Percentiles rank a stretch among this genome's conserved stretches.
Conservation (phyloP, 2,797 vertebrate genomes). For the Cottoperca gobio region DNA sequence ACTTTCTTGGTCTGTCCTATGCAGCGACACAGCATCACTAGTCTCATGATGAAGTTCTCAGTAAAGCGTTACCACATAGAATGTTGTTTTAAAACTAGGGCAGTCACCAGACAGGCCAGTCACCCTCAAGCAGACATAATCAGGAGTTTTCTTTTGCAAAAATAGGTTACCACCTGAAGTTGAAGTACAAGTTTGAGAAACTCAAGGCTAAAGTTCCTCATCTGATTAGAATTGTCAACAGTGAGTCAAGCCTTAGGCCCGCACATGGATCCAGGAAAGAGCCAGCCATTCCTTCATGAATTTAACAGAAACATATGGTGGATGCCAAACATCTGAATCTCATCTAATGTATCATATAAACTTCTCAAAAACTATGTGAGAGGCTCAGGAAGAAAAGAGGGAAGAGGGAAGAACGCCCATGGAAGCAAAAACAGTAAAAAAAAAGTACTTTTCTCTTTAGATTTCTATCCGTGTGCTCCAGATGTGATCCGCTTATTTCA, state of each 20-base stretch:
- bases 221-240: slow-evolving; percentile 11
- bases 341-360: slow-evolving; percentile 24
- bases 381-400: not conserved
- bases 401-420: not conserved
- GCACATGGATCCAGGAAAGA: slow-evolving; percentile 7
- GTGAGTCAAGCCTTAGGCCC: not conserved
- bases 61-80: slow-evolving; percentile 39
- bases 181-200: slow-evolving; percentile 16
- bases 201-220: slow-evolving; percentile 10
- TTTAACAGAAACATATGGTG: slow-evolving; percentile 44
- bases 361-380: slow-evolving; percentile 33
- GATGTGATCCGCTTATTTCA: not conserved
- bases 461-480: not conserved
- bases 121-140: slow-evolving; percentile 41
- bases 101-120: slow-evolving; percentile 39
- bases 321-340: slow-evolving; percentile 54
- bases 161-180: not conserved
- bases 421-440: not conserved
- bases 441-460: not conserved
- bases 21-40: not conserved
- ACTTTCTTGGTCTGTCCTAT: not conserved
- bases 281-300: not conserved
- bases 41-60: slow-evolving; percentile 28
- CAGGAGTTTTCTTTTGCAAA: slow-evolving; percentile 22
- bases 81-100: slow-evolving; percentile 22